Evolutionary conservation across 2,797 vertebrate genomes (phyloP), one percentile per base, ranked within the genome.

Genomic region (Dendrocincla fuliginosa): DNA sequence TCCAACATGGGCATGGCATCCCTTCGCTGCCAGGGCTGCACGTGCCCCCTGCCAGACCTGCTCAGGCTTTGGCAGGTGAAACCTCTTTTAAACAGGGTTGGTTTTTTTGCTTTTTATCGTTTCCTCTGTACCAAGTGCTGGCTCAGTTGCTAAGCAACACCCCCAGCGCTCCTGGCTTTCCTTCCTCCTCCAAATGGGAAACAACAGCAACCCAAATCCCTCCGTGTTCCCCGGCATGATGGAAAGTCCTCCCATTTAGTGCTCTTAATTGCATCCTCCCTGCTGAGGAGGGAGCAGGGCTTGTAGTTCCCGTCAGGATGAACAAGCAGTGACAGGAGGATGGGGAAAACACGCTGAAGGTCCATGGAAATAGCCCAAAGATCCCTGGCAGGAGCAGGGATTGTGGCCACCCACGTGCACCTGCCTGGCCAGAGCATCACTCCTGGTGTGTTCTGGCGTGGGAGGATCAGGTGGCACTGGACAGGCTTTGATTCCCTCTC

Each of bases 91-190:
- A 65, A 49, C 4, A 60, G 20, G 30, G 15, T 22, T 13, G 19
- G 12, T 22, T 44, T 78, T 50, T 61, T 79, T 37, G 20, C 77
- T 10, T 84, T 80, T 91, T 44, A 28, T 87, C 70, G 61, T 74
- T 73, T 67, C 37, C 35, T 49, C 63, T 82, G 60, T 52, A 76
- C 61, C 16, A 65, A 7, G 6, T 84, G 59, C 15, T 5, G 71
- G 55, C 76, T 91, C 77, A 16, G 96, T 97, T 97, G 95, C 96
- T 94, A 96, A 79, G 96, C 95, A 96, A 97, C 97, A 47, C 94
- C 70, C 96, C 96, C 80, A 79, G 30, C 4, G 35, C 87, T 61
- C 67, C 64, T 53, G 87, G 94, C 71, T 84, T 93, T 92, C 90
- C 93, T 91, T 94, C 90, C 69, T 96, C 68, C 91, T 92, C 65